Evolutionary conservation across 2,797 vertebrate species (phyloP).

Genomic region (Micrastur ruficollis): DNA sequence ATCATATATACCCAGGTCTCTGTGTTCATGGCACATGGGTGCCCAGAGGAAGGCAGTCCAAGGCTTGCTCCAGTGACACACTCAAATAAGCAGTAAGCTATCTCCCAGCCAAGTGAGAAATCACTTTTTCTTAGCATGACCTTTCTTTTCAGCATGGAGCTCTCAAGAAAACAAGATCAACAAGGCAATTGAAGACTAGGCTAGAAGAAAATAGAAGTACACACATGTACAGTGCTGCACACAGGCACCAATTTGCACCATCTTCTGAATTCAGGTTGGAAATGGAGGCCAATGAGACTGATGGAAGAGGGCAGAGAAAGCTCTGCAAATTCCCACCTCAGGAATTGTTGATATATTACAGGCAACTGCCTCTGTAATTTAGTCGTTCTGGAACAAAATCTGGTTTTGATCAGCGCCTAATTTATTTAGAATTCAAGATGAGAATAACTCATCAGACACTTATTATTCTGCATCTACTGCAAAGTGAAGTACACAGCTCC

Average conservation of each 20-base stretch:
- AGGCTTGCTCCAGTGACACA: neutral
- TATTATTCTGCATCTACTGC: neutral
- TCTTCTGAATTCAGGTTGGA: neutral
- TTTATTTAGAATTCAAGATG: neutral
- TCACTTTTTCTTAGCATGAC: neutral
- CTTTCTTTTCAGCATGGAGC: neutral
- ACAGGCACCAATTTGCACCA: neutral
- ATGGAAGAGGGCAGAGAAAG: neutral
- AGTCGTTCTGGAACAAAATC: neutral
- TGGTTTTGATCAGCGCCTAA: neutral
- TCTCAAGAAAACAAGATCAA: neutral
- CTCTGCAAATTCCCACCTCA: neutral
- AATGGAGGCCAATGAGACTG: rapidly evolving
- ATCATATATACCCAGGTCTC: neutral
- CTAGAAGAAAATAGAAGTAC: neutral
- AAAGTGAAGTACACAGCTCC: neutral
- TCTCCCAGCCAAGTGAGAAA: neutral
- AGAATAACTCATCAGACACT: neutral
- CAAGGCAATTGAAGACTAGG: neutral
- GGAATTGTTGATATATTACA: neutral
- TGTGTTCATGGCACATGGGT: neutral
- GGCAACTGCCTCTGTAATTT: neutral
- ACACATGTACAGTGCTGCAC: neutral
- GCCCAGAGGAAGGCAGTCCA: neutral
- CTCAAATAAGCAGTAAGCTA: neutral